phyloP scores from a whole-genome alignment of 2,113 vertebrate species.

The Morone chrysops region DNA sequence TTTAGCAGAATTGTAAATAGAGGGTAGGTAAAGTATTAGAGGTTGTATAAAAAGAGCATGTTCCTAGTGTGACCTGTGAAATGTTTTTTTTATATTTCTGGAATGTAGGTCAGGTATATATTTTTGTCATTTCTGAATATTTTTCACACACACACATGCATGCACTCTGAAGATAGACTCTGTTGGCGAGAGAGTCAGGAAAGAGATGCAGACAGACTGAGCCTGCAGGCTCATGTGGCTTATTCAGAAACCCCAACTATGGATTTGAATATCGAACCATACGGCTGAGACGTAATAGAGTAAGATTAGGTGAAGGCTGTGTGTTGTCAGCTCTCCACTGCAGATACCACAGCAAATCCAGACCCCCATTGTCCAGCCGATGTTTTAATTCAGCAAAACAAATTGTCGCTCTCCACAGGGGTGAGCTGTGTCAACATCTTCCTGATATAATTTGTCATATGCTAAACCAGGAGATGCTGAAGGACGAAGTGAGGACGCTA shows the following conservation, averaged over 20 bases:
- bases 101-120: slow-evolving; percentile 68
- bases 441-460: slow-evolving; percentile 20
- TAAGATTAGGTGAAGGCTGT: slow-evolving; percentile 29
- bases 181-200: background rate
- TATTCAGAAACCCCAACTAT: slow-evolving; percentile 38
- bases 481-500: slow-evolving; percentile 96
- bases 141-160: slow-evolving; percentile 20
- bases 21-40: background rate
- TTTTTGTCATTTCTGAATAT: slow-evolving; percentile 53
- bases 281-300: background rate
- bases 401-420: background rate
- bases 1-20: slow-evolving; percentile 4
- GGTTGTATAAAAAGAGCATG: background rate
- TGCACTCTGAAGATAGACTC: background rate
- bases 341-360: slow-evolving; percentile 32
- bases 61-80: slow-evolving; percentile 46
- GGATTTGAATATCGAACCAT: slow-evolving; percentile 33
- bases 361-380: background rate
- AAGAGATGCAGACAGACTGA: slow-evolving; percentile 36
- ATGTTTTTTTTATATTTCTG: slow-evolving; percentile 53
- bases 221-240: slow-evolving; percentile 5
- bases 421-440: background rate
- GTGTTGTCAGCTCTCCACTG: background rate
- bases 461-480: slow-evolving; percentile 93
- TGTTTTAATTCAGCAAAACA: slow-evolving; percentile 7